phyloP scores from a whole-genome alignment of 2,888 invertebrate species.

The Byasa hedistus region DNA sequence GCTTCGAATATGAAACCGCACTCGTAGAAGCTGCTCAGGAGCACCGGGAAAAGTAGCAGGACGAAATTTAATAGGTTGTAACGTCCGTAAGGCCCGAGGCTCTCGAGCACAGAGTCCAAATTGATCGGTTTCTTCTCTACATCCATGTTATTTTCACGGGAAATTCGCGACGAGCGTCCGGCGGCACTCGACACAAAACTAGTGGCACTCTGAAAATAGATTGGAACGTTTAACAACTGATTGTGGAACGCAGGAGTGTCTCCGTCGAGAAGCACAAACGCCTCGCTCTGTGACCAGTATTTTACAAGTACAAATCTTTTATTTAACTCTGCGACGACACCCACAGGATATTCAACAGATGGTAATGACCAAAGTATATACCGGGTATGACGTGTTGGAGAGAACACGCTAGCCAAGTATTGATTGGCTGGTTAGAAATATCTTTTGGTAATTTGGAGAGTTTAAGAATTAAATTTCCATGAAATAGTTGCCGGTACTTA shows the following conservation, averaged over 20 bases:
- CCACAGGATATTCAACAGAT: no score
- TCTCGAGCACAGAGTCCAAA: slow-evolving; percentile 69
- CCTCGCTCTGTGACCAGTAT: no score
- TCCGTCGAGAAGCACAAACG: no score
- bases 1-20: slow-evolving; percentile 75
- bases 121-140: slow-evolving; percentile 71
- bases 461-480: no score
- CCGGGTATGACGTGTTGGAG: no score
- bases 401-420: no score
- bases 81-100: slow-evolving; percentile 69
- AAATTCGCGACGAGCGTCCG: slow-evolving; percentile 2
- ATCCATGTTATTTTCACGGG: slow-evolving; percentile 39
- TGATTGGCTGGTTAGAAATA: no score
- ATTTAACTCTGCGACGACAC: no score
- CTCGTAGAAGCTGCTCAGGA: slow-evolving; percentile 70
- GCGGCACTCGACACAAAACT: background rate
- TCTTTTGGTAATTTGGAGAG: no score
- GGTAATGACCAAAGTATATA: no score
- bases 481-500: no score
- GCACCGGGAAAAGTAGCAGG: slow-evolving; percentile 62
- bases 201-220: slow-evolving; percentile 28
- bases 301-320: no score
- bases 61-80: slow-evolving; percentile 72
- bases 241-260: slow-evolving; percentile 12
- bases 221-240: slow-evolving; percentile 11